Evolutionary conservation across 2,888 invertebrate species (phyloP).

Genomic region (Lepeophtheirus nordmannii): DNA sequence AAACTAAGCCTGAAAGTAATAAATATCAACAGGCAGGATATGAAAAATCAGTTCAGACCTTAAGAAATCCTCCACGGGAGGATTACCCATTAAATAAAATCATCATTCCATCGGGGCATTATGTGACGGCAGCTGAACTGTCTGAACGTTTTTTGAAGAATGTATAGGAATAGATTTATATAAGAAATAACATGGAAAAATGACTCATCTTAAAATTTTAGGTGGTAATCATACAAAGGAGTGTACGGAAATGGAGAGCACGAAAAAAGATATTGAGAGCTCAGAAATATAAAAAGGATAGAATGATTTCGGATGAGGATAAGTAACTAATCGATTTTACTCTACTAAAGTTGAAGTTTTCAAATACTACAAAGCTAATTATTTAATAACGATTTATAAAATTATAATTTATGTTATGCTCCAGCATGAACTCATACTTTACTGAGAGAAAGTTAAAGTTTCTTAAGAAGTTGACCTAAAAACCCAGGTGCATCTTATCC

Average conservation of each 20-base stretch:
- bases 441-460: no score
- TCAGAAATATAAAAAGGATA: background rate
- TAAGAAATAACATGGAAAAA: no score
- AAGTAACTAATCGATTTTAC: background rate
- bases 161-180: background rate
- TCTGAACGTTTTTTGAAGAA: background rate
- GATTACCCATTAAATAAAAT: background rate
- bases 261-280: slow-evolving; percentile 1
- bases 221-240: background rate
- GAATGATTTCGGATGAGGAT: background rate
- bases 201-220: background rate
- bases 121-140: background rate
- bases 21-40: slow-evolving; percentile 6
- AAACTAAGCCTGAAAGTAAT: background rate
- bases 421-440: no score
- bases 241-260: slow-evolving; percentile 5
- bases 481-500: no score
- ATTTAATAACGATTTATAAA: no score
- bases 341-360: no score
- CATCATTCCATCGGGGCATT: background rate
- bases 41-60: background rate
- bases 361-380: no score
- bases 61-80: background rate
- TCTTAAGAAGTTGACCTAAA: no score
- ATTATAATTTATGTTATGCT: no score